These are phyloP conservation scores for Ornithoptera alexandrae DNA, from an alignment of 2,888 invertebrate genomes.

Conservation along the genomic window DNA sequence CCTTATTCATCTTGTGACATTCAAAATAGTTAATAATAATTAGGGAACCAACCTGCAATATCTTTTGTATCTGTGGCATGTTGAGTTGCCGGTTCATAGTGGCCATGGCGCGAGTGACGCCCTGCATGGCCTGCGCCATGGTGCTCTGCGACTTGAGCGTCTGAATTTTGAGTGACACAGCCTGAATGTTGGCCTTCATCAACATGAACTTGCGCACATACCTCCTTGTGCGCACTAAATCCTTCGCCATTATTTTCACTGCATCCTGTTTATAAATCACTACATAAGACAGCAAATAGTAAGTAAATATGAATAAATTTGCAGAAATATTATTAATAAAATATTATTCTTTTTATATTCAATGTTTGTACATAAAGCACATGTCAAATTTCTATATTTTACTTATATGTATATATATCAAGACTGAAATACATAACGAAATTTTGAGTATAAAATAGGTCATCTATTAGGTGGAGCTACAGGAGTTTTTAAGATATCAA, in stretches of 20 bases:
- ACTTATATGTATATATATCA: too few species aligned
- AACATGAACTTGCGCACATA: slow-evolving; percentile 99
- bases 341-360: too few species aligned
- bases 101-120: slow-evolving; percentile 98
- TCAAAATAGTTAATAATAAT: not conserved
- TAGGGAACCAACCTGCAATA: slow-evolving; percentile 71
- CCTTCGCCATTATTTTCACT: slow-evolving; percentile 99
- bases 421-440: too few species aligned
- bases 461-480: too few species aligned
- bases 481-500: too few species aligned
- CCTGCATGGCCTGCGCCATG: slow-evolving; percentile 99
- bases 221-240: slow-evolving; percentile 95
- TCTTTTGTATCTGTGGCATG: slow-evolving; percentile 99
- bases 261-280: slow-evolving; percentile 86
- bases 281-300: too few species aligned
- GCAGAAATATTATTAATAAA: too few species aligned
- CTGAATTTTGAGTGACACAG: slow-evolving; percentile 97
- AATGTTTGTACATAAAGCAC: too few species aligned
- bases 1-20: too few species aligned
- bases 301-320: too few species aligned
- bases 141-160: slow-evolving; percentile 98
- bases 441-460: too few species aligned
- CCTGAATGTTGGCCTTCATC: slow-evolving; percentile 99
- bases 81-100: slow-evolving; percentile 98
- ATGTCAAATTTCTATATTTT: too few species aligned